Conservation (phyloP, 92 coral and sea anemone genomes). For the Zoanthus gigantus region DNA sequence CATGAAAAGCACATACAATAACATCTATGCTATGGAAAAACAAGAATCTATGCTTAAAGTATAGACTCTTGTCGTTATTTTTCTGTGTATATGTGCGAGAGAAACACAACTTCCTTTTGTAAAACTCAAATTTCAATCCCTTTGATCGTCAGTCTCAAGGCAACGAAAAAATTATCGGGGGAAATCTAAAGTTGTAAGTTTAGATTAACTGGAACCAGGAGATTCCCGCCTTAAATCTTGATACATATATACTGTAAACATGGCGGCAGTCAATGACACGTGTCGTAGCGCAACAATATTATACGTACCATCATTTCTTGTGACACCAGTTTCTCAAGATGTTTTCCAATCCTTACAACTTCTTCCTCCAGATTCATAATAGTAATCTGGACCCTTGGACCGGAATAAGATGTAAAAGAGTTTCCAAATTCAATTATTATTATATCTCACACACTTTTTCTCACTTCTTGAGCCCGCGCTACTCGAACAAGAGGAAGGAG, state of each 20-base stretch:
- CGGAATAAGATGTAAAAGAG: not conserved
- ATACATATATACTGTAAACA: slow-evolving; percentile 29
- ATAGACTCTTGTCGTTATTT: not conserved
- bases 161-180: not conserved
- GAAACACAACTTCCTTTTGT: not conserved
- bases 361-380: slow-evolving; percentile 41
- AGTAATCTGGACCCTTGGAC: slow-evolving; percentile 1
- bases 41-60: not conserved
- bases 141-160: not conserved
- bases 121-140: not conserved
- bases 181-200: not conserved
- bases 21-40: no score
- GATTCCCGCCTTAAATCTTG: slow-evolving; percentile 14
- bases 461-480: slow-evolving; percentile 23
- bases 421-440: not conserved
- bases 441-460: not conserved
- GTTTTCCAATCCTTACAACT: slow-evolving; percentile 48
- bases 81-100: not conserved
- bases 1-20: no score
- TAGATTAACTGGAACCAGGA: not conserved
- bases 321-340: slow-evolving; percentile 40
- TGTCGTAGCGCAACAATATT: slow-evolving; percentile 13
- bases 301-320: slow-evolving; percentile 34
- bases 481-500: not conserved
- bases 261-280: slow-evolving; percentile 41